phyloP scores from a whole-genome alignment of 2,888 invertebrate species.

The Macrostomum cliftonense region DNA sequence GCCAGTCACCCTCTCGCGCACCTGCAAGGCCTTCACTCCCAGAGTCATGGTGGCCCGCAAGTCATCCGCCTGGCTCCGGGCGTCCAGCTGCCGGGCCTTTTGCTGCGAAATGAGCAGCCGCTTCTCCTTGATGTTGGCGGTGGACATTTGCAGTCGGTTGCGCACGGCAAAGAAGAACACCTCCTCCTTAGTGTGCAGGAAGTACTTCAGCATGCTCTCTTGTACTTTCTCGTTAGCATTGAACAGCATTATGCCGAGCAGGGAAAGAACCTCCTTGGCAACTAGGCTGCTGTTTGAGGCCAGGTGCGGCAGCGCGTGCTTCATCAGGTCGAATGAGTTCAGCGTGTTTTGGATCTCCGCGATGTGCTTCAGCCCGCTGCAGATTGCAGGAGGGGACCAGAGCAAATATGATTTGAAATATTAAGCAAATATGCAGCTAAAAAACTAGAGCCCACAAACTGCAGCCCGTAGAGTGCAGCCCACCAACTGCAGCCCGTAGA shows the following conservation, averaged over 20 bases:
- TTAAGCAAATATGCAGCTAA: too few species aligned
- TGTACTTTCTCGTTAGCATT: constrained; percentile 19
- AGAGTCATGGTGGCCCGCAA: constrained; percentile 27
- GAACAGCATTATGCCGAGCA: constrained; percentile 20
- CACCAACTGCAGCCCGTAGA: too few species aligned
- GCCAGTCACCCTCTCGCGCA: constrained; percentile 9
- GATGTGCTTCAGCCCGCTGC: constrained; percentile 3
- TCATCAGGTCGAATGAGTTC: constrained; percentile 9
- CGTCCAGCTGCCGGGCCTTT: constrained; percentile 28
- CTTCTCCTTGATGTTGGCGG: constrained; percentile 35
- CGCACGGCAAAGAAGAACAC: constrained; percentile 36
- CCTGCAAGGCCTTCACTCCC: constrained; percentile 30
- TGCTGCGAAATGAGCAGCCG: constrained; percentile 32
- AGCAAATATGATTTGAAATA: too few species aligned
- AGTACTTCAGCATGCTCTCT: constrained; percentile 25
- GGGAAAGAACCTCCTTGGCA: constrained; percentile 19
- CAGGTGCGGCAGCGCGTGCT: constrained; percentile 21
- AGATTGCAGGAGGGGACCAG: too few species aligned
- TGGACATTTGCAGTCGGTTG: constrained; percentile 32
- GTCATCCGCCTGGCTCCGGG: constrained; percentile 23
- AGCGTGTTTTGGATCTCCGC: constrained; percentile 10
- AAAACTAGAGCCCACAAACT: too few species aligned
- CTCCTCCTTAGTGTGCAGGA: constrained; percentile 33
- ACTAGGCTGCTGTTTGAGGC: constrained; percentile 17
- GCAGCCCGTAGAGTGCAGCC: too few species aligned